phyloP scores from a whole-genome alignment of 2,888 invertebrate species.

The Zaprionus lineosus region DNA sequence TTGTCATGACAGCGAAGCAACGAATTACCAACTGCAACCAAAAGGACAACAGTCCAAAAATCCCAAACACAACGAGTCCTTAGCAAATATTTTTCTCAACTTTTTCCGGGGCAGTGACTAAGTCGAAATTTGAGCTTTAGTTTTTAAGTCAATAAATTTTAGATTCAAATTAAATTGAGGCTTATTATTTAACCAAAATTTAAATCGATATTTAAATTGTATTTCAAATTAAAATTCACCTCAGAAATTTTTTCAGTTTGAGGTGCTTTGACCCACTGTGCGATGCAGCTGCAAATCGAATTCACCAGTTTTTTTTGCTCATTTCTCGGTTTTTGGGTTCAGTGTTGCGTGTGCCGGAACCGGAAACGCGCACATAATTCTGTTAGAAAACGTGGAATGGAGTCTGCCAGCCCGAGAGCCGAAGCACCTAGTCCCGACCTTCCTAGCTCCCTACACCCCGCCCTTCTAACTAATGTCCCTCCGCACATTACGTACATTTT shows the following conservation, averaged over 20 bases:
- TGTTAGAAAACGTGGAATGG: slow-evolving; percentile 42
- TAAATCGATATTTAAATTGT: too few relatives aligned
- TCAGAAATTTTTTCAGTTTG: too few relatives aligned
- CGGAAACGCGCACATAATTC: slow-evolving; percentile 72
- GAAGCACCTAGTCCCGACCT: too few relatives aligned
- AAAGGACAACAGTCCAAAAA: slow-evolving; percentile 9
- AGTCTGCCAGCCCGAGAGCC: not conserved
- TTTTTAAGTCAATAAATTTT: too few relatives aligned
- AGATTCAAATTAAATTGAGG: too few relatives aligned
- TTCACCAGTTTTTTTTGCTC: slow-evolving; percentile 43
- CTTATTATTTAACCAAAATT: too few relatives aligned
- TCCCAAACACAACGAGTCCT: slow-evolving; percentile 27
- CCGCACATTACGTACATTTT: too few relatives aligned
- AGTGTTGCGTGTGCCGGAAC: slow-evolving; percentile 56
- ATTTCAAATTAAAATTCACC: too few relatives aligned
- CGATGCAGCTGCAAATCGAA: slow-evolving; percentile 27
- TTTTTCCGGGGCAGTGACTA: slow-evolving; percentile 1
- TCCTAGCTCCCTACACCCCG: too few relatives aligned
- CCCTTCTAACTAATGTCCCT: too few relatives aligned
- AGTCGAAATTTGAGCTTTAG: too few relatives aligned
- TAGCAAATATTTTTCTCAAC: slow-evolving; percentile 45
- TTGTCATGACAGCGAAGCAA: slow-evolving; percentile 36
- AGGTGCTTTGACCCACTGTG: slow-evolving; percentile 32
- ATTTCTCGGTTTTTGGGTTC: slow-evolving; percentile 15
- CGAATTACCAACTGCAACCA: slow-evolving; percentile 42